Percentiles rank a stretch among this genome's conserved stretches.
Evolutionary conservation across 2,113 vertebrate genomes (phyloP).

Genomic region (Pterocles gutturalis): DNA sequence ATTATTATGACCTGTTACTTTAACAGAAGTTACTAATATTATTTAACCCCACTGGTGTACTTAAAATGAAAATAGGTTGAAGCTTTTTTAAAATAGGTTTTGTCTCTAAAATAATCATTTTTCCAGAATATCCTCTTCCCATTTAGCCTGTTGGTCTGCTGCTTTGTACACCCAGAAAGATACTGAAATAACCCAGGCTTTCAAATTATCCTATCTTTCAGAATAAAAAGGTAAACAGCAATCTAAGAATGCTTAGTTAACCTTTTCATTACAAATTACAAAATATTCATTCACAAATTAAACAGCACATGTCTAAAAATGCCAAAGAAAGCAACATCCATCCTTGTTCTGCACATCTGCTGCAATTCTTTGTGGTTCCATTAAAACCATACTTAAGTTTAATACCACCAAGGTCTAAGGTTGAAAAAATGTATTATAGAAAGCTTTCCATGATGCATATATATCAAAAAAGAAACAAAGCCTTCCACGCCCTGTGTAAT

Average conservation of each 20-base stretch:
- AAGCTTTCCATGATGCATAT: not conserved
- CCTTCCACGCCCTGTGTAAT: not conserved
- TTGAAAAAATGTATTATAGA: not conserved
- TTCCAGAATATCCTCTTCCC: not conserved
- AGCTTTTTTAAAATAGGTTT: slow-evolving; percentile 1
- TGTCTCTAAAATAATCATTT: not conserved
- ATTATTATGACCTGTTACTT: slow-evolving; percentile 29
- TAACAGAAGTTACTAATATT: slow-evolving; percentile 45
- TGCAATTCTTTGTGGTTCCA: not conserved
- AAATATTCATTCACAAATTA: not conserved
- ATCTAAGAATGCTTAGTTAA: not conserved
- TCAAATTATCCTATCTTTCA: not conserved
- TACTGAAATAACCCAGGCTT: not conserved
- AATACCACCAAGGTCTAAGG: not conserved
- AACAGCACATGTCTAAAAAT: not conserved
- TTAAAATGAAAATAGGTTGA: not conserved
- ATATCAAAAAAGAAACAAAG: not conserved
- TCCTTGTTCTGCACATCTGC: not conserved
- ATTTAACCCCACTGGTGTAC: slow-evolving; percentile 28
- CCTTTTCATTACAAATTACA: not conserved
- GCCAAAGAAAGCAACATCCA: not conserved
- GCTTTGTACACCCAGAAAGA: not conserved
- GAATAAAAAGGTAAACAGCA: not conserved
- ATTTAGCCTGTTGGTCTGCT: not conserved
- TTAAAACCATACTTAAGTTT: not conserved